Base-by-base conservation (phyloP, 2,797 vertebrate species). In the Clamator glandarius region DNA sequence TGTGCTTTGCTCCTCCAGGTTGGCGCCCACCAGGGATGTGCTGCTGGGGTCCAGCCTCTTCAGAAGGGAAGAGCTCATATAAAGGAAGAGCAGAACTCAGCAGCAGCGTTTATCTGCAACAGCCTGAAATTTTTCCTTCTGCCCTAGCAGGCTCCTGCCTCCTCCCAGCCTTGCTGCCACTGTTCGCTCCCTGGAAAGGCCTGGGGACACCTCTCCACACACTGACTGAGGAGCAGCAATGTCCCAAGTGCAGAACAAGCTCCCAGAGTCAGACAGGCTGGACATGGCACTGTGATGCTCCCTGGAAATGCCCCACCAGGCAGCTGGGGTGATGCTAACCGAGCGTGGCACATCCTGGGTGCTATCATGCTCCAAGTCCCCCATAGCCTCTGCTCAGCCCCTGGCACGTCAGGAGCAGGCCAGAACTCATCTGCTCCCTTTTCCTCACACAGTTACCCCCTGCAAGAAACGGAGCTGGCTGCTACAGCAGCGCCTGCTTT, bases 361-460 rank as follows among this genome's bases (percentile, higher is more conserved):
- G n/a, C n/a, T n/a, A n/a, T n/a, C 4, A 5, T 31, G 42, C 29
- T 69, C 46, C 15, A 23, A 51, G 41, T 2, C 67, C 7, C 0
- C 12, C 2, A 0, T 2, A 54, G 61, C 69, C 57, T n/a, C 12
- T 0, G 11, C 46, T 35, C 29, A 19, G 50, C 35, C 25, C 13
- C n/a, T 0, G 2, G 59, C 59, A 63, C 4, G 1, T 31, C 12
- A 31, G n/a, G 52, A 35, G 31, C 0, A 19, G 72, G 62, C 24
- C 84, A 84, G 44, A 51, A n/a, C 69, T 54, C 31, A 70, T 9
- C 46, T 39, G 21, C 75, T 61, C 21, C 6, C 23, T 23, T 44
- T 72, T 75, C 52, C 48, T 73, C 17, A 6, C 1, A 2, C 51
- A 15, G 28, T 52, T 67, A 39, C 55, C 9, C 21, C 9, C 61